These are phyloP conservation scores for Phylloscopus trochiloides DNA, from an alignment of 2,113 vertebrate species.

Conservation along the genomic window DNA sequence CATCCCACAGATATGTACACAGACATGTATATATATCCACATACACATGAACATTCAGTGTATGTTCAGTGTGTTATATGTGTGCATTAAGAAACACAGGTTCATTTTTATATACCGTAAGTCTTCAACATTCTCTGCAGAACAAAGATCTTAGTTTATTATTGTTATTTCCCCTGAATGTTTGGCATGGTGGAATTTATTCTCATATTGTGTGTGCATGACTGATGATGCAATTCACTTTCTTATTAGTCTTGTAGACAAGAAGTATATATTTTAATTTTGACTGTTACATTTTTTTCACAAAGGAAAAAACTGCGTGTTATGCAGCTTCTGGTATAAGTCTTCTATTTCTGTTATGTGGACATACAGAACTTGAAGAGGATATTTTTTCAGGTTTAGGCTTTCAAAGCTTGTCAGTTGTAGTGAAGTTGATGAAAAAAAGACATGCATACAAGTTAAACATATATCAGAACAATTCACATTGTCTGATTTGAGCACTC, in stretches of 20 bases:
- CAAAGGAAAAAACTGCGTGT: background rate
- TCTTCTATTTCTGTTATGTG: background rate
- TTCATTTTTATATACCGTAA: background rate
- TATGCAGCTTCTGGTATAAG: background rate
- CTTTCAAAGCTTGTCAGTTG: background rate
- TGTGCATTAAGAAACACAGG: background rate
- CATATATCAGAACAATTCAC: background rate
- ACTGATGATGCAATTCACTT: background rate
- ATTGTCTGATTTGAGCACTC: background rate
- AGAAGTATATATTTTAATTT: background rate
- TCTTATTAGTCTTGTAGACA: background rate
- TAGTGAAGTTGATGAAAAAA: background rate
- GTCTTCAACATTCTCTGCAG: background rate
- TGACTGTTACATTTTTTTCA: background rate
- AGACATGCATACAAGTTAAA: fast-evolving
- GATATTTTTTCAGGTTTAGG: background rate
- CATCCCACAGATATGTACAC: background rate
- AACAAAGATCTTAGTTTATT: background rate
- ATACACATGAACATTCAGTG: background rate
- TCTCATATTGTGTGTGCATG: background rate
- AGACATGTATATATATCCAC: background rate
- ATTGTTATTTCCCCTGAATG: background rate
- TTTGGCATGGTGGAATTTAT: background rate
- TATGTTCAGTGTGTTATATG: background rate
- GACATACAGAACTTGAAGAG: background rate